Evolutionary conservation across 2,113 vertebrate genomes (phyloP), one percentile per base, ranked within the genome.

Genomic region (Tetrax tetrax): DNA sequence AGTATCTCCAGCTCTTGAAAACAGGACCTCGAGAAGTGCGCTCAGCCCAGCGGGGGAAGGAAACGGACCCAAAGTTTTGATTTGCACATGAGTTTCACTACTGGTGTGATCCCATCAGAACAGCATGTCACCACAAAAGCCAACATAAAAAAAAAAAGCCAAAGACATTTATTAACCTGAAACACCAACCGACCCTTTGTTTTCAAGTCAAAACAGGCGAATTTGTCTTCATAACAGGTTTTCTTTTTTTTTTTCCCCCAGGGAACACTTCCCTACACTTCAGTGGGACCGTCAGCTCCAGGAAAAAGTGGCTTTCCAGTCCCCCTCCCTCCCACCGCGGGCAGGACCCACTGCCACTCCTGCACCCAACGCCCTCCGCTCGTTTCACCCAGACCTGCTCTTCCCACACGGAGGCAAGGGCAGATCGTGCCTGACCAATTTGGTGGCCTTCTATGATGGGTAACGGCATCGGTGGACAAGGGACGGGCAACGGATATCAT

Each of bases 81-180:
- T 77, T 47, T 29, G 41, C 41, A 43, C 41, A 15, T 43, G 7
- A 47, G 57, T 64, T 70, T 74, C 19, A 2, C 4, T 16, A 11
- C 41, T 9, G 50, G 20, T 9, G 18, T 17, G 48, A 63, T 8
- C 25, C 5, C 41, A 3, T 0, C 0, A 2, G 86, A 31, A 85
- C 63, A 60, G 57, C 16, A 6, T 6, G 0, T 14, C 1, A 0
- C 4, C 9, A 19, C 13, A 9, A 51, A 65, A 74, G 41, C 4
- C 1, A 77, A 27, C 28, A 14, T 21, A 17, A 35, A 29, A 19
- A 35, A 29, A 19, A 43, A 43, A 43, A 43, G 41, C 35, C 17
- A 17, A 8, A 51, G 82, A 14, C 20, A 4, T 50, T 61, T 15
- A 31, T 27, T 9, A 74, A 59, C 77, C 54, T 33, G 14, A 16